phyloP scores from a whole-genome alignment of 2,797 vertebrate genomes.

The Hirundo rustica region DNA sequence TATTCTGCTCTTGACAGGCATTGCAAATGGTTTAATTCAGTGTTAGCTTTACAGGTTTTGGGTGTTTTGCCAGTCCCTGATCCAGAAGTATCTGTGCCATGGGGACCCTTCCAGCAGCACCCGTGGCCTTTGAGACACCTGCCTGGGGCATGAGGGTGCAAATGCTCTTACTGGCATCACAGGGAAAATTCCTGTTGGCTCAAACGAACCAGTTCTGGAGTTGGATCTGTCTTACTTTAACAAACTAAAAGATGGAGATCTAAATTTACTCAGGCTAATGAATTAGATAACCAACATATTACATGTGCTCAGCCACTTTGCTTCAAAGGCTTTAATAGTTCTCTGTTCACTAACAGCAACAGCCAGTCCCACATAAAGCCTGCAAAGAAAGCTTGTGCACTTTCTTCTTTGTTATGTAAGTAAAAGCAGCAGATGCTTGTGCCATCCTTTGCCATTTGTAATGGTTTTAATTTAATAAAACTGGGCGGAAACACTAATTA shows the following conservation, averaged over 20 bases:
- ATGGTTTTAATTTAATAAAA: no score
- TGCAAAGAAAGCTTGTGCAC: neutral
- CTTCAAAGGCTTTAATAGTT: neutral
- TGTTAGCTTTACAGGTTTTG: neutral
- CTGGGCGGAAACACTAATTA: no score
- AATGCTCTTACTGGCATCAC: neutral
- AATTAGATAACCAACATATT: neutral
- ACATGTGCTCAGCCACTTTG: neutral
- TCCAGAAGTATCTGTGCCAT: neutral
- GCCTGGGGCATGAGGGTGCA: neutral
- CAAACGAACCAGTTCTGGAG: neutral
- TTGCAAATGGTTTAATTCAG: neutral
- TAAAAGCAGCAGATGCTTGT: neutral
- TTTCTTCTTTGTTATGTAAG: neutral
- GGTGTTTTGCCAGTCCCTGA: neutral
- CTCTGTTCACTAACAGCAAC: neutral
- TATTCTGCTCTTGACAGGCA: neutral
- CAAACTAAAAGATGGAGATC: neutral
- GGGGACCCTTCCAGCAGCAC: no score
- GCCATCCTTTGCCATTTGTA: neutral
- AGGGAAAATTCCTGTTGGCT: neutral
- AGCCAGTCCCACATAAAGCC: neutral
- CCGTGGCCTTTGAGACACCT: neutral
- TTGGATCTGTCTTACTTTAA: neutral
- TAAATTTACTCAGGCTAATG: neutral